These are phyloP conservation scores for Podarcis lilfordi DNA, from an alignment of 2,797 vertebrate genomes.

Conservation along the genomic window DNA sequence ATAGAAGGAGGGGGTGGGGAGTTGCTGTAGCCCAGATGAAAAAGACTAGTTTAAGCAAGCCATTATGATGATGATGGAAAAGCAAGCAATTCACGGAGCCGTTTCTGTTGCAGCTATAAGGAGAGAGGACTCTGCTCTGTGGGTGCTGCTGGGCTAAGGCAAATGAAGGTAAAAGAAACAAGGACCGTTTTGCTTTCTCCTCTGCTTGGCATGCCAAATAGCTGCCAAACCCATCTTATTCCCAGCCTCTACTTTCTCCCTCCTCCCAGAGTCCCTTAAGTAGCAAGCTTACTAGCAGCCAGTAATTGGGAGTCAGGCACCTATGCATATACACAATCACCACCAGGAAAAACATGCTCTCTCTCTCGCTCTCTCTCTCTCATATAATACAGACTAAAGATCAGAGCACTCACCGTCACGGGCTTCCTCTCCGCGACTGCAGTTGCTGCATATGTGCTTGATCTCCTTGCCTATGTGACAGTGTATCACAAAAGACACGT, in stretches of 20 bases:
- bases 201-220: constrained; percentile 41
- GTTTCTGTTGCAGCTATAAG: constrained; percentile 58
- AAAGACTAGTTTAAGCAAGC: constrained; percentile 43
- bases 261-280: constrained; percentile 44
- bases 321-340: constrained; percentile 12
- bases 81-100: constrained; percentile 46
- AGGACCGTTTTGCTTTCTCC: constrained; percentile 42
- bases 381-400: constrained; percentile 50
- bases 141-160: constrained; percentile 37
- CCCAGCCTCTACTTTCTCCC: constrained; percentile 31
- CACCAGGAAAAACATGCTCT: constrained; percentile 38
- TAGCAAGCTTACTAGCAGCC: constrained; percentile 41
- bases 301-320: constrained; percentile 39
- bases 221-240: constrained; percentile 47
- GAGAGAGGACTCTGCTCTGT: constrained; percentile 50
- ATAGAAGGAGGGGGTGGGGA: constrained; percentile 49
- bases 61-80: constrained; percentile 26
- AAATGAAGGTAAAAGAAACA: constrained; percentile 23
- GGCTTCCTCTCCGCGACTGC: constrained; percentile 92
- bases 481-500: constrained; percentile 95
- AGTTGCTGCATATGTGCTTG: constrained; percentile 99
- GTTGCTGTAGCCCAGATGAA: constrained; percentile 56
- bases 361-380: constrained; percentile 44
- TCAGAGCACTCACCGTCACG: constrained; percentile 90
- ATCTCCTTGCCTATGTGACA: constrained; percentile 98